phyloP scores from a whole-genome alignment of 2,797 vertebrate species.

The Tarsius wallacei region DNA sequence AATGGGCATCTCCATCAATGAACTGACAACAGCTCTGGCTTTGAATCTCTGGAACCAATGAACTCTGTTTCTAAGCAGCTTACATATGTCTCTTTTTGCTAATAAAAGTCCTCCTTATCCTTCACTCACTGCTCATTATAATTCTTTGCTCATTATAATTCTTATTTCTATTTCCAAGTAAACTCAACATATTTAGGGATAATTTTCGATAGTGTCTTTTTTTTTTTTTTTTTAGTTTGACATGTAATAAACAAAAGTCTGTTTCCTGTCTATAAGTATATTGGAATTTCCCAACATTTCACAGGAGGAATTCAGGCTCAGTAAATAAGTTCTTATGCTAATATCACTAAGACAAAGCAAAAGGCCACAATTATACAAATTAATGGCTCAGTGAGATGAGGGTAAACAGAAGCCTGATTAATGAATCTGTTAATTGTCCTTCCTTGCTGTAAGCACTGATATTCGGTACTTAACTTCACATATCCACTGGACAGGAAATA shows the following conservation, averaged over 20 bases:
- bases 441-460: not conserved
- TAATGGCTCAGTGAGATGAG: slow-evolving; percentile 45
- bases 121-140: not conserved
- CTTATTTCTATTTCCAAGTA: not conserved
- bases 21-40: not conserved
- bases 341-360: slow-evolving; percentile 47
- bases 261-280: slow-evolving; percentile 6
- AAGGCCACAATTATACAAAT: slow-evolving; percentile 72
- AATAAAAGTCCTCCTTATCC: not conserved
- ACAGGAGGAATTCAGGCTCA: slow-evolving; percentile 45
- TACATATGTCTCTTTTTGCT: not conserved
- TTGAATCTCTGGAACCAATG: not conserved
- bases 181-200: not conserved
- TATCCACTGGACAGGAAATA: not conserved
- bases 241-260: not conserved
- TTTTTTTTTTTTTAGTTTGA: not conserved
- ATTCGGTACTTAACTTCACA: not conserved
- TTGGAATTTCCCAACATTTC: slow-evolving; percentile 59
- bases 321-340: slow-evolving; percentile 59
- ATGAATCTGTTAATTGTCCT: slow-evolving; percentile 54
- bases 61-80: not conserved
- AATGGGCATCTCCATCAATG: not conserved
- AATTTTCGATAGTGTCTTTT: not conserved
- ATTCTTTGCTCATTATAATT: not conserved
- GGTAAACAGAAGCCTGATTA: slow-evolving; percentile 63